These are phyloP conservation scores for Sebastes cheni DNA, from an alignment of 2,797 vertebrate species.

Conservation along the genomic window DNA sequence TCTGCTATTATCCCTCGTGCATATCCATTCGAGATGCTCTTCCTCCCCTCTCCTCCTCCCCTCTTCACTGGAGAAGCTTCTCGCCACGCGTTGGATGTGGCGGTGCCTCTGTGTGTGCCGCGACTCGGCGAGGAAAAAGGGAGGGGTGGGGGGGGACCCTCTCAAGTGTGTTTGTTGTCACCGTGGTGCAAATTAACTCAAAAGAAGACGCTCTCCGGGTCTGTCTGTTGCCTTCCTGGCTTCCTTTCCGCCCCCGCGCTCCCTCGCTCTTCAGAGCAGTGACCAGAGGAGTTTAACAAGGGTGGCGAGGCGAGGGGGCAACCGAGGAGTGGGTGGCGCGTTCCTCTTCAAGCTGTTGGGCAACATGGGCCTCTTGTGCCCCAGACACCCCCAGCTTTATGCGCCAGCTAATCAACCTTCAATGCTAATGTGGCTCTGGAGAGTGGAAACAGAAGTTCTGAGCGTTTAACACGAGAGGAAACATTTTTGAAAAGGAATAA, in stretches of 20 bases:
- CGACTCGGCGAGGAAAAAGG: slow-evolving; percentile 25
- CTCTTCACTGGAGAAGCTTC: slow-evolving; percentile 49
- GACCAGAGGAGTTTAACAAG: slow-evolving; percentile 77
- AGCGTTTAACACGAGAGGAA: slow-evolving; percentile 61
- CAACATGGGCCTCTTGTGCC: slow-evolving; percentile 59
- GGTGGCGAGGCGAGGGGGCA: slow-evolving; percentile 68
- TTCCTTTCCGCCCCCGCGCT: slow-evolving; percentile 63
- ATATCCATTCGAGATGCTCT: slow-evolving; percentile 67
- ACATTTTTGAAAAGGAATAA: slow-evolving; percentile 56
- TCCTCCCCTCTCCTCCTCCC: slow-evolving; percentile 55
- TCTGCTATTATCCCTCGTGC: slow-evolving; percentile 73
- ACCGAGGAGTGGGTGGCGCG: slow-evolving; percentile 56
- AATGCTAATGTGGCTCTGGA: slow-evolving; percentile 77
- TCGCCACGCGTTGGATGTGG: slow-evolving; percentile 48
- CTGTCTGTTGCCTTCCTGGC: slow-evolving; percentile 57
- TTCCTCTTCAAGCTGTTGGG: slow-evolving; percentile 64
- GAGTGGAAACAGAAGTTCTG: slow-evolving; percentile 66
- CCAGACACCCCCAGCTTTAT: slow-evolving; percentile 67
- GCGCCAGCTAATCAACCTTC: slow-evolving; percentile 76
- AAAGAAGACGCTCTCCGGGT: slow-evolving; percentile 62
- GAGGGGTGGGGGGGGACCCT: slow-evolving; percentile 18
- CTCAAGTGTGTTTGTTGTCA: slow-evolving; percentile 74
- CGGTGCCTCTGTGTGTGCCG: slow-evolving; percentile 47
- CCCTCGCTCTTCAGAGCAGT: slow-evolving; percentile 61
- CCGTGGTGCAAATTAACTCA: slow-evolving; percentile 70